A percentile compares a stretch with the other conserved stretches of the same genome.
Conservation (phyloP, 2,113 vertebrate genomes). For the Geococcyx californianus region DNA sequence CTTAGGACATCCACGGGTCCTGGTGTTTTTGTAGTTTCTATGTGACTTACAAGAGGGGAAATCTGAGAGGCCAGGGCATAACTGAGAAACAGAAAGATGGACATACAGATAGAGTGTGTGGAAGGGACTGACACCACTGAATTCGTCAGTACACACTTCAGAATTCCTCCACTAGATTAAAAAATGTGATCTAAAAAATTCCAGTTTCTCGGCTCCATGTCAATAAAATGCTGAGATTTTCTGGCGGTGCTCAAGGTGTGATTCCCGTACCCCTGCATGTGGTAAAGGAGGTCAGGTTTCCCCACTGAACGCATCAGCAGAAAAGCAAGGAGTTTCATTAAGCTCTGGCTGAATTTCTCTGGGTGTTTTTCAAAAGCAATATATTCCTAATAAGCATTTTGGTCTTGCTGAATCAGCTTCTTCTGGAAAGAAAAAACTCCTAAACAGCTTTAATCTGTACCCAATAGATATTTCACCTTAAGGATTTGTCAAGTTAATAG, state of each 20-base stretch:
- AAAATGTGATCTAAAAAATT: background rate
- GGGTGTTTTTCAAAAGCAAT: constrained; percentile 34
- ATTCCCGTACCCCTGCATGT: background rate
- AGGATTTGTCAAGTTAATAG: constrained; percentile 64
- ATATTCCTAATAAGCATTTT: constrained; percentile 43
- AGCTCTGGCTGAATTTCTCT: constrained; percentile 34
- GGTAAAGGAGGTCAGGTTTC: background rate
- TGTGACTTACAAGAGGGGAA: background rate
- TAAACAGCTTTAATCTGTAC: constrained; percentile 53
- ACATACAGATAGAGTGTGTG: background rate
- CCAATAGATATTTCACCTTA: constrained; percentile 54
- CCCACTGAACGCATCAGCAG: background rate
- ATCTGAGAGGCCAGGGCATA: background rate
- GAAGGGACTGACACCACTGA: background rate
- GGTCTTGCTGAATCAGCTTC: constrained; percentile 45
- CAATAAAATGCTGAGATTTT: background rate
- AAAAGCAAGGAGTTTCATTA: constrained; percentile 43
- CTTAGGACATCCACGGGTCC: background rate
- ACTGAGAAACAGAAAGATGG: background rate
- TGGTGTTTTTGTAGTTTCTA: background rate
- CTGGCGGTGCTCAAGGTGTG: background rate
- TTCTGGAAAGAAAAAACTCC: constrained; percentile 38
- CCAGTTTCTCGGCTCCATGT: background rate
- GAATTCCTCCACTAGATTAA: background rate
- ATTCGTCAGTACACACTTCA: background rate